These are phyloP conservation scores for Deroplatys truncata DNA, from an alignment of 2,888 invertebrate species.

Conservation along the genomic window DNA sequence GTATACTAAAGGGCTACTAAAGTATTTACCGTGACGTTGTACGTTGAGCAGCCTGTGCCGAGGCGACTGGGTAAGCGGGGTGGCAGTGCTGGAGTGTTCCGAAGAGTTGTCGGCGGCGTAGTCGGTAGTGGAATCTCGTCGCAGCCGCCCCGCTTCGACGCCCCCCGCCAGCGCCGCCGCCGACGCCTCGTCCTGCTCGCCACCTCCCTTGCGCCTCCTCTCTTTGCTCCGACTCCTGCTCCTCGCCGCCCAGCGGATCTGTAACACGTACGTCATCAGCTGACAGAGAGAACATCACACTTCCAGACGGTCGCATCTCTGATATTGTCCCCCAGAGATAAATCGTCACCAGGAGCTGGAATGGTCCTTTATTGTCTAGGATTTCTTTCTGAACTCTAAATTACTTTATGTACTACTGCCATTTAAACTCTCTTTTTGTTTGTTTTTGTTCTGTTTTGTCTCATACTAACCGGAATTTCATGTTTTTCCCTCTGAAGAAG, in stretches of 20 bases:
- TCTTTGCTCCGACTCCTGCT: slow-evolving; percentile 66
- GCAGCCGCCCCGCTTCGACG: slow-evolving; percentile 48
- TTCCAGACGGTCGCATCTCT: too few species aligned
- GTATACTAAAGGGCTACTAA: not conserved
- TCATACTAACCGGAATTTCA: too few species aligned
- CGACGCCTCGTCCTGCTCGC: slow-evolving; percentile 46
- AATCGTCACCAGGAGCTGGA: too few species aligned
- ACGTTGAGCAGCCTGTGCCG: slow-evolving; percentile 60
- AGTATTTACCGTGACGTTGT: not conserved
- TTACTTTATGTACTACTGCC: too few species aligned
- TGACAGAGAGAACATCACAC: not conserved
- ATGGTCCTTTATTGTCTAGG: too few species aligned
- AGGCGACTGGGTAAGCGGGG: slow-evolving; percentile 72
- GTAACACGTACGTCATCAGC: slow-evolving; percentile 34
- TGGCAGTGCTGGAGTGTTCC: slow-evolving; percentile 59
- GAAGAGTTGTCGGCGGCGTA: slow-evolving; percentile 80
- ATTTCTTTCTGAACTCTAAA: too few species aligned
- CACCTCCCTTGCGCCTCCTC: slow-evolving; percentile 49
- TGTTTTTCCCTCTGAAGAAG: too few species aligned
- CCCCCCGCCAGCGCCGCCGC: slow-evolving; percentile 30
- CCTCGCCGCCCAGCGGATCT: slow-evolving; percentile 66
- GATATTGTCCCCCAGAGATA: too few species aligned
- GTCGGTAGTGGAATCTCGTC: slow-evolving; percentile 63
- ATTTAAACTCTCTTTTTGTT: too few species aligned
- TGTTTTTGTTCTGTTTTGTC: too few species aligned